Evolutionary conservation across 2,888 invertebrate genomes (phyloP), one percentile per base, ranked within the genome.

Genomic region (Drosophila longiperda): DNA sequence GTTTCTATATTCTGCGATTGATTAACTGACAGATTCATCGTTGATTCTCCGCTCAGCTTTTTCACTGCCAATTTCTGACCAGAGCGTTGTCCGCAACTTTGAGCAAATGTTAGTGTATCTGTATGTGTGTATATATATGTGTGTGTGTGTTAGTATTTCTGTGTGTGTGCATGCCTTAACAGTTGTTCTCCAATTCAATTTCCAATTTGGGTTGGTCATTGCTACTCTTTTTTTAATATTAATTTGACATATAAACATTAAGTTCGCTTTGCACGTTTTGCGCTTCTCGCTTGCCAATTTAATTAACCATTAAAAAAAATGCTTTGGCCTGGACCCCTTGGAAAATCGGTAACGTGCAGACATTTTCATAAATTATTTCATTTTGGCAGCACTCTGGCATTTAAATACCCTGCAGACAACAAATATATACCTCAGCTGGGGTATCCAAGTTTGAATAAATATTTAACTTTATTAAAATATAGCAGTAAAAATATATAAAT

Each of bases 171-270:
- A 68, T 57, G 66, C 77, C 61, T 59, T 67, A 53, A 63, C 66
- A 77, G 78, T 78, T 74, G 75, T 71, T 80, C 89, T 89, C 80
- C 86, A 85, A 87, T 89, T 85, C 86, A 80, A 80, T 85, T 89
- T 87, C 73, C 78, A 87, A 89, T 86, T 83, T 67, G 54, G 66
- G 58, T 81, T 75, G 63, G 82, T 64, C 45, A 75, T 38, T 66
- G 77, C 80, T 69, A 75, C 68, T 66, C 80, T 73, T 74, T 73
- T 86, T 73, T 38, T 45, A n/a, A 0, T 26, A 26, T 38, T 76
- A 80, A 87, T 82, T 87, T 66, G 60, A 65, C 53, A 66, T 57
- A 80, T 74, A 68, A 78, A 59, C 75, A 63, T 69, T 33, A 74
- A 54, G 65, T 66, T 52, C 33, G 58, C 50, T 40, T 60, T 52